A percentile compares a stretch with the other conserved stretches of the same genome.
Conservation (phyloP, 2,797 vertebrate genomes). For the Phrynocephalus guinanensis region DNA sequence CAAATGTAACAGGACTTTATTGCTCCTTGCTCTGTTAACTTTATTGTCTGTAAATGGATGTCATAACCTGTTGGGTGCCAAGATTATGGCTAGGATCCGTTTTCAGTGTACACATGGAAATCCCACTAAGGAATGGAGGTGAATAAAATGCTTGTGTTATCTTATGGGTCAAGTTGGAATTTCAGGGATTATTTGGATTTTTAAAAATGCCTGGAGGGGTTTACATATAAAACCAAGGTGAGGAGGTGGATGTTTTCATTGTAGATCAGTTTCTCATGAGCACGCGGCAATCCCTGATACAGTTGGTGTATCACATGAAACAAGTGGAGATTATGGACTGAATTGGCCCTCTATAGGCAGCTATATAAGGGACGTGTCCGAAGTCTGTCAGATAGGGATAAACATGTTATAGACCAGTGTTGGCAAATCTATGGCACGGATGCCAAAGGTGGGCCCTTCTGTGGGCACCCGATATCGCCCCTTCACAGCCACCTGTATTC, state of each 20-base stretch:
- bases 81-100: neutral
- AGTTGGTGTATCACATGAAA: neutral
- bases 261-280: neutral
- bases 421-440: too few species aligned
- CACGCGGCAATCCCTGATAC: too few species aligned
- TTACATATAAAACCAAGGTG: neutral
- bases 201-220: neutral
- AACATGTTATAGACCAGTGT: too few species aligned
- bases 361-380: too few species aligned
- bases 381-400: too few species aligned
- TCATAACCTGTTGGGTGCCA: neutral
- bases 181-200: conserved; percentile 28
- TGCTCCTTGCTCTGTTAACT: neutral
- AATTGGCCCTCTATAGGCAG: too few species aligned
- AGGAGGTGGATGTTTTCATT: neutral
- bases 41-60: neutral
- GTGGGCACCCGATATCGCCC: too few species aligned
- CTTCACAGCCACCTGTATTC: too few species aligned
- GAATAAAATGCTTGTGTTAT: conserved; percentile 20
- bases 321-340: neutral
- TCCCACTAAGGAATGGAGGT: conserved; percentile 10
- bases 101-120: conserved; percentile 23
- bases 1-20: conserved; percentile 10
- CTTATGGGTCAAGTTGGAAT: conserved; percentile 38
- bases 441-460: too few species aligned